Conservation (phyloP, 2,797 vertebrate species). For the Erethizon dorsatum region DNA sequence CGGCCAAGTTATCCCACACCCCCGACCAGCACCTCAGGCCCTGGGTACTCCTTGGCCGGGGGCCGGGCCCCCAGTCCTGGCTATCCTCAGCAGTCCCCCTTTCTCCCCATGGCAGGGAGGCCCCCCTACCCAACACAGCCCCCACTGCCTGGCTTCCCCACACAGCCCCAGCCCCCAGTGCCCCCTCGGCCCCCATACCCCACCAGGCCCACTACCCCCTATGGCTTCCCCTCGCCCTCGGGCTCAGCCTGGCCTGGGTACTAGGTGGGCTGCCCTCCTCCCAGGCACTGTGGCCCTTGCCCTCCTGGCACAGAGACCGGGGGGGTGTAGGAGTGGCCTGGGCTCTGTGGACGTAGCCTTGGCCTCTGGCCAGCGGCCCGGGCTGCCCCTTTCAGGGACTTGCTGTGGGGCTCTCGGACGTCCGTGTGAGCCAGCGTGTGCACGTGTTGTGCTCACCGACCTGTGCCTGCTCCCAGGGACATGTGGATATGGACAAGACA, state of each 20-base stretch:
- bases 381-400: background rate
- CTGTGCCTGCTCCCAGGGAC: background rate
- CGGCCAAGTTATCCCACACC: slow-evolving; percentile 53
- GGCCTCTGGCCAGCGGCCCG: background rate
- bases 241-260: slow-evolving; percentile 88
- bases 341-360: background rate
- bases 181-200: slow-evolving; percentile 83
- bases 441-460: accelerated
- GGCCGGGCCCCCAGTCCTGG: slow-evolving; percentile 55
- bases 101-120: slow-evolving; percentile 61
- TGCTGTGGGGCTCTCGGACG: background rate
- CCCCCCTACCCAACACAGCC: slow-evolving; percentile 90
- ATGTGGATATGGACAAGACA: background rate
- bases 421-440: accelerated
- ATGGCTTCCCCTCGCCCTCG: slow-evolving; percentile 84
- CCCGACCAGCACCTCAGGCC: slow-evolving; percentile 58
- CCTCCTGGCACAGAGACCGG: background rate
- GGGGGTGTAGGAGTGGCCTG: background rate
- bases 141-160: slow-evolving; percentile 87
- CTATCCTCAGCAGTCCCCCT: slow-evolving; percentile 87
- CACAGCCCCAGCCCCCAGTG: slow-evolving; percentile 71
- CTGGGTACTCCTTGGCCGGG: slow-evolving; percentile 73
- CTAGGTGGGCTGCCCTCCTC: slow-evolving; percentile 54
- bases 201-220: slow-evolving; percentile 60
- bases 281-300: background rate